Percentiles rank a stretch among this genome's conserved stretches.
Conservation (phyloP, 2,113 vertebrate genomes). For the Struthidea cinerea region DNA sequence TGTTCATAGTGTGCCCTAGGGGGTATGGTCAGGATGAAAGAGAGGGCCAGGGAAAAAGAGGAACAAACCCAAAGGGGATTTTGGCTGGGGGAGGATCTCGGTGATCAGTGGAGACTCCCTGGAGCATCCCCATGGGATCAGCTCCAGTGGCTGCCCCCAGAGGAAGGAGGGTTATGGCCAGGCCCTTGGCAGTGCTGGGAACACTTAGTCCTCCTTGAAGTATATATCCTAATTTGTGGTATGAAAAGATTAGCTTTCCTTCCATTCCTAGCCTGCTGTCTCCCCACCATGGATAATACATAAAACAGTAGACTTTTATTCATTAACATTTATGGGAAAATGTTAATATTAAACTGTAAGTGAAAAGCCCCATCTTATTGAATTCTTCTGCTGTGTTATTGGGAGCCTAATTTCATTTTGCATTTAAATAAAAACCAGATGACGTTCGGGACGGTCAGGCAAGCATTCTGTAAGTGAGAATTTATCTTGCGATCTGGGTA, state of each 20-base stretch:
- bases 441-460: conserved; percentile 63
- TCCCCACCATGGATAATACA: conserved; percentile 19
- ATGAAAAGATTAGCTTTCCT: conserved; percentile 31
- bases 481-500: conserved; percentile 70
- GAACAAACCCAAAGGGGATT: neutral
- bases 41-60: neutral
- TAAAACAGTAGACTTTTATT: conserved; percentile 66
- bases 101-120: neutral
- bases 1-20: neutral
- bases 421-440: conserved; percentile 82
- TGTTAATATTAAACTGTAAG: conserved; percentile 66
- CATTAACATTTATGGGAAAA: conserved; percentile 70
- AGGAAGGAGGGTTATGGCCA: neutral
- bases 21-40: neutral
- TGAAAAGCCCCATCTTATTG: conserved; percentile 75
- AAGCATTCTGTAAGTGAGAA: conserved; percentile 65
- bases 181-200: neutral
- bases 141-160: neutral
- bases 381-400: conserved; percentile 75
- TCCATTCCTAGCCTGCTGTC: conserved; percentile 27
- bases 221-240: neutral
- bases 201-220: neutral
- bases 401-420: conserved; percentile 80
- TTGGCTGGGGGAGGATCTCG: neutral
- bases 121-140: neutral